Conservation (phyloP, 2,113 vertebrate genomes). For the Calidris pugnax region DNA sequence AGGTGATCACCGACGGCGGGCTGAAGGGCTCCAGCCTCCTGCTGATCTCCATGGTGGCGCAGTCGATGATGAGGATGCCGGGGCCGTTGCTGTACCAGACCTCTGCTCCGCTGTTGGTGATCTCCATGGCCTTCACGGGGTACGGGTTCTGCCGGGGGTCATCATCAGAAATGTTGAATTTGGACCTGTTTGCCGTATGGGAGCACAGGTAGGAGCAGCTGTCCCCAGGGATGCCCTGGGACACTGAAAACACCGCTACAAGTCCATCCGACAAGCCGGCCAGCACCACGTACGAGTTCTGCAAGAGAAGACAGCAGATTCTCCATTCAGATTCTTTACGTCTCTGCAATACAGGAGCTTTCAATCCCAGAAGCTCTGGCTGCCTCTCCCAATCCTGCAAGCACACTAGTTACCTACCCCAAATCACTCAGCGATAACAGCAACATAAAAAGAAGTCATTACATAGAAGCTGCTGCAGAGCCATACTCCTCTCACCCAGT, state of each 20-base stretch:
- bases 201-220: constrained; percentile 90
- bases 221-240: constrained; percentile 80
- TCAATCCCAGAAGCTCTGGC: background rate
- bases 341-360: background rate
- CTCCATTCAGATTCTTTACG: background rate
- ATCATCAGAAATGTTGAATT: constrained; percentile 82
- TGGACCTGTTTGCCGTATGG: constrained; percentile 87
- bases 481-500: constrained; percentile 29
- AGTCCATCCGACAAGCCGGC: constrained; percentile 91
- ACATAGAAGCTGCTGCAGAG: background rate
- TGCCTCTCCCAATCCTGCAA: background rate
- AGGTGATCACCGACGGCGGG: constrained; percentile 76
- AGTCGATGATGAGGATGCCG: constrained; percentile 86
- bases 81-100: constrained; percentile 96
- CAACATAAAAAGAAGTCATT: background rate
- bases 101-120: constrained; percentile 83
- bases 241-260: constrained; percentile 81
- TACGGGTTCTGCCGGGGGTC: constrained; percentile 89
- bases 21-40: constrained; percentile 86
- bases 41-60: constrained; percentile 76
- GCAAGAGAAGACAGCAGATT: background rate
- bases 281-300: constrained; percentile 86
- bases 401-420: background rate
- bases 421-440: background rate
- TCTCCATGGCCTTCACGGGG: constrained; percentile 84